These are phyloP conservation scores for Glossosoma conforme DNA, from an alignment of 1,140 invertebrate genomes.

Conservation along the genomic window DNA sequence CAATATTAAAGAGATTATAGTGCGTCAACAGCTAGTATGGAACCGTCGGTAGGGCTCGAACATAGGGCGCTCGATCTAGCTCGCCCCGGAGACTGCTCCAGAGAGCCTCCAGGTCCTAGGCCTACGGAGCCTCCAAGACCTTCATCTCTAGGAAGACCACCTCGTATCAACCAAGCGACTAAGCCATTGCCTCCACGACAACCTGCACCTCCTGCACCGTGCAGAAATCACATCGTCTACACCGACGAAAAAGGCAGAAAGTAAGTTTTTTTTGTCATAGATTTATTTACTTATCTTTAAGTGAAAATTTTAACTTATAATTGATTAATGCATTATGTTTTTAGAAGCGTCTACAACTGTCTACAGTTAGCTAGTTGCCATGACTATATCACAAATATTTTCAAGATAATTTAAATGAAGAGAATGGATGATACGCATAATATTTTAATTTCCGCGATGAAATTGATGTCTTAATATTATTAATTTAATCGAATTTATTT, in stretches of 20 bases:
- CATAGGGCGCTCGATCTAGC: conserved; percentile 22
- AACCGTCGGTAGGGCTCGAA: conserved; percentile 21
- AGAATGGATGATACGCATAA: no score
- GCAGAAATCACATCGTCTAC: conserved; percentile 48
- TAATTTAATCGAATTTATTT: no score
- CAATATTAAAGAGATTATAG: no score
- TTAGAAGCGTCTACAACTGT: no score
- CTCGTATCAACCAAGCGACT: conserved; percentile 2
- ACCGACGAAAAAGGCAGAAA: conserved; percentile 50
- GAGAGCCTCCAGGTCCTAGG: neutral
- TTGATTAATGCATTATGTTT: no score
- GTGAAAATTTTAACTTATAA: no score
- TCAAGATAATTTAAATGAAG: no score
- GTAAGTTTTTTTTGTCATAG: conserved; percentile 37
- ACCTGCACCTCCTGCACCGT: conserved; percentile 22
- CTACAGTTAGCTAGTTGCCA: no score
- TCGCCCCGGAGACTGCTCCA: conserved; percentile 5
- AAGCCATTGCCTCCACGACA: conserved; percentile 4
- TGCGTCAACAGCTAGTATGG: no score
- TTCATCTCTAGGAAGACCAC: conserved; percentile 16
- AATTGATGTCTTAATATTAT: no score
- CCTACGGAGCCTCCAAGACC: conserved; percentile 12
- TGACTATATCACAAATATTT: no score
- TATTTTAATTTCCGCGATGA: no score
- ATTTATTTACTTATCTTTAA: neutral